Percentiles rank a stretch among this genome's conserved stretches.
These are phyloP conservation scores for Brachypodius melanocephalos DNA, from an alignment of 2,113 vertebrate genomes.

Conservation along the genomic window DNA sequence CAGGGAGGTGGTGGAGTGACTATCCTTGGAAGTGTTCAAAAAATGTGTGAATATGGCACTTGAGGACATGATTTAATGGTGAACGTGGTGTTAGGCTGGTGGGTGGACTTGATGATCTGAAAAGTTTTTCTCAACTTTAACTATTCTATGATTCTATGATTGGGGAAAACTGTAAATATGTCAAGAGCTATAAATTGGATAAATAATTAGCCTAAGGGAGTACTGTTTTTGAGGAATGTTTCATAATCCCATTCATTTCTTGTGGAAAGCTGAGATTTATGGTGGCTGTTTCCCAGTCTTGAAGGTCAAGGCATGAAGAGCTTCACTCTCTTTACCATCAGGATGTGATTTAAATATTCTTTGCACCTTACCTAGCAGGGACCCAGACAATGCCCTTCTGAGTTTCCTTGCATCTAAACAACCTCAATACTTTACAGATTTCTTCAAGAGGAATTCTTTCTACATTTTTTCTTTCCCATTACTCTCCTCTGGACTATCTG, in stretches of 20 bases:
- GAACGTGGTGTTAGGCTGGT: background rate
- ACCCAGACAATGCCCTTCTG: background rate
- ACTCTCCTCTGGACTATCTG: background rate
- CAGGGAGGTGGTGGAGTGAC: background rate
- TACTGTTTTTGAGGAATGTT: background rate
- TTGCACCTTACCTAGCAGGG: background rate
- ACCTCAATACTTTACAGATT: background rate
- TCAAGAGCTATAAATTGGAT: background rate
- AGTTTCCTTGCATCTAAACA: background rate
- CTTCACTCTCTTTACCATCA: background rate
- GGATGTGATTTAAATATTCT: background rate
- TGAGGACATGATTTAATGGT: background rate
- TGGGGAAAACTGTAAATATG: background rate
- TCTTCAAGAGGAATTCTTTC: background rate
- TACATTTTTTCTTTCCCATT: background rate
- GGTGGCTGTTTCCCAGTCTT: background rate
- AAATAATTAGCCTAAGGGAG: background rate
- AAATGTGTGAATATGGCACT: background rate
- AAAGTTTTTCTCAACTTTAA: background rate
- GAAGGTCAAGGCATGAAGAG: background rate
- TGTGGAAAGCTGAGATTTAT: background rate
- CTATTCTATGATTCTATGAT: background rate
- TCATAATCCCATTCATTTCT: background rate
- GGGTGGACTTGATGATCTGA: no score
- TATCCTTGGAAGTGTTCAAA: background rate